phyloP scores from a whole-genome alignment of 2,113 vertebrate genomes.

The Zootoca vivipara region DNA sequence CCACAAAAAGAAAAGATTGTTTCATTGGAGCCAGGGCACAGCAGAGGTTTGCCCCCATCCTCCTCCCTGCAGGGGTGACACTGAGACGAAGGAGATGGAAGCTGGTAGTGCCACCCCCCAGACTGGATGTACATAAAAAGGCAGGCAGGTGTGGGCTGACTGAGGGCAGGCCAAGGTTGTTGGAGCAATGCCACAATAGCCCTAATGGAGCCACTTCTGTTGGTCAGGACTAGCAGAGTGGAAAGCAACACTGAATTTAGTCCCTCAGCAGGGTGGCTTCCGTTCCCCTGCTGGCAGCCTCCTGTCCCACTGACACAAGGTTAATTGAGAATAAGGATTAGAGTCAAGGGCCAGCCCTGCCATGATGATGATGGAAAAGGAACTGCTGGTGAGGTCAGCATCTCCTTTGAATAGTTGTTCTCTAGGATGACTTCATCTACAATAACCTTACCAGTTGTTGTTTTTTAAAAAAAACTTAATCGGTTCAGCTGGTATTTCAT shows the following conservation, averaged over 20 bases:
- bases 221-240: not conserved
- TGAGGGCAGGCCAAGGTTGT: too few species aligned
- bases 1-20: too few species aligned
- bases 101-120: too few species aligned
- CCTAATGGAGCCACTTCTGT: not conserved
- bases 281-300: not conserved
- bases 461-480: not conserved
- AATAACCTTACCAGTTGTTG: constrained; percentile 45
- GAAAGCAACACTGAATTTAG: not conserved
- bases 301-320: constrained; percentile 6
- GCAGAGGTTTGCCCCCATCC: too few species aligned
- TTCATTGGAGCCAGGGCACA: too few species aligned
- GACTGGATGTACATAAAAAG: too few species aligned
- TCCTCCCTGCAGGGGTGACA: too few species aligned
- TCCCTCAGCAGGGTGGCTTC: not conserved
- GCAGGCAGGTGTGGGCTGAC: too few species aligned
- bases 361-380: constrained; percentile 31
- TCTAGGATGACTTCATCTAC: constrained; percentile 48
- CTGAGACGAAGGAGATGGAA: too few species aligned
- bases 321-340: constrained; percentile 30
- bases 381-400: constrained; percentile 57
- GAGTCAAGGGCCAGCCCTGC: constrained; percentile 33
- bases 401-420: constrained; percentile 46
- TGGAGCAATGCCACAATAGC: too few species aligned
- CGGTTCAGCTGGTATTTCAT: constrained; percentile 55